phyloP scores from a whole-genome alignment of 2,797 vertebrate species.

The Echeneis naucrates region DNA sequence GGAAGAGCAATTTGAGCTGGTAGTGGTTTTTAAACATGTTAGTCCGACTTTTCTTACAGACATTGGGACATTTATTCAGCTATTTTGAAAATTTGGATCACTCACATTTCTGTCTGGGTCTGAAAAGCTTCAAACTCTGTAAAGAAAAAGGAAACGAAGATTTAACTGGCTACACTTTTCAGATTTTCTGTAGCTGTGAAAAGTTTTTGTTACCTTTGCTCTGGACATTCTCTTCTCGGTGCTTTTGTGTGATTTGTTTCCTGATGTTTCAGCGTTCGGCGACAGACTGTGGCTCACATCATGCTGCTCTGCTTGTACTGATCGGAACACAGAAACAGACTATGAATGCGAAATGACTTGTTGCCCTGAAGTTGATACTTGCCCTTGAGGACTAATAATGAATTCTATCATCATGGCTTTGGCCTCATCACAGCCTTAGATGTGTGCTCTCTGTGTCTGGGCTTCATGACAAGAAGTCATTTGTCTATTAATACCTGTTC shows the following conservation, averaged over 20 bases:
- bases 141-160: slow-evolving; percentile 9
- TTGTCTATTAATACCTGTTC: slow-evolving; percentile 12
- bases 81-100: slow-evolving; percentile 7
- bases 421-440: no score
- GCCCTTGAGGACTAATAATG: neutral
- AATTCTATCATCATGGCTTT: neutral
- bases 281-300: slow-evolving; percentile 23
- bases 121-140: slow-evolving; percentile 83
- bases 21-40: slow-evolving; percentile 18
- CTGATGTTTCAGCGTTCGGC: slow-evolving; percentile 28
- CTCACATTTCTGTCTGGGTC: slow-evolving; percentile 79
- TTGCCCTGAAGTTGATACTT: neutral
- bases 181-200: neutral
- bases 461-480: neutral
- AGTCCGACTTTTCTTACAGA: neutral
- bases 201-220: slow-evolving; percentile 71
- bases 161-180: neutral
- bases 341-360: slow-evolving; percentile 1
- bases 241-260: slow-evolving; percentile 54
- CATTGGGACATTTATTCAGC: neutral
- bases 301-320: slow-evolving; percentile 46
- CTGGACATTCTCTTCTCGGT: slow-evolving; percentile 69
- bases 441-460: no score
- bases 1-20: slow-evolving; percentile 70
- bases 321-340: slow-evolving; percentile 30